Evolutionary conservation across 2,888 invertebrate species (phyloP).

Genomic region (Microctonus hyperodae): DNA sequence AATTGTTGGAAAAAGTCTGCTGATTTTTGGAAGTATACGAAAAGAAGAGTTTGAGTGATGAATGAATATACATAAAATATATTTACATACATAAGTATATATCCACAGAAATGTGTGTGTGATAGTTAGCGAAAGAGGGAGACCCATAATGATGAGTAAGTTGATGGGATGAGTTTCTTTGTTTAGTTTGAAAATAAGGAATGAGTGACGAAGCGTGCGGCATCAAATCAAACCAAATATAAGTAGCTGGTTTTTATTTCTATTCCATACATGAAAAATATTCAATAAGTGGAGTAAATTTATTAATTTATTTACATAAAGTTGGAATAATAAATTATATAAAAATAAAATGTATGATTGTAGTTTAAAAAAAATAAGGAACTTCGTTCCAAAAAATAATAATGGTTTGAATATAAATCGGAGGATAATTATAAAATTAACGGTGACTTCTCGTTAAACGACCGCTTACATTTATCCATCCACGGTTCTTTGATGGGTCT

Average conservation of each 20-base stretch:
- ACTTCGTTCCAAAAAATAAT: not conserved
- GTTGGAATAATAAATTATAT: no score
- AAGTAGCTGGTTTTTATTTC: not conserved
- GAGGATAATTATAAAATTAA: conserved; percentile 60
- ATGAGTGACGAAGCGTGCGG: conserved; percentile 55
- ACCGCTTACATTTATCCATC: conserved; percentile 61
- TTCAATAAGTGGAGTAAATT: no score
- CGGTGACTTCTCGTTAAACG: conserved; percentile 60
- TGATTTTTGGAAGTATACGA: conserved; percentile 1
- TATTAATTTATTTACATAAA: not conserved
- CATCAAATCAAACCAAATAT: conserved; percentile 50
- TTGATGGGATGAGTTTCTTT: conserved; percentile 52
- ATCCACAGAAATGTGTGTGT: not conserved
- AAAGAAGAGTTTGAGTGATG: not conserved
- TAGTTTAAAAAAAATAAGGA: not conserved
- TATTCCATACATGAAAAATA: no score
- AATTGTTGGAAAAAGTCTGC: not conserved
- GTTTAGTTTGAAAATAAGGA: conserved; percentile 59
- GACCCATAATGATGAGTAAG: conserved; percentile 14
- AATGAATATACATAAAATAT: not conserved
- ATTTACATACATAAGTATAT: not conserved
- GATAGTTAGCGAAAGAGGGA: conserved; percentile 14
- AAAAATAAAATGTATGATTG: no score
- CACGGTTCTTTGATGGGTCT: conserved; percentile 59
- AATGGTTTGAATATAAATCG: conserved; percentile 54